Evolutionary conservation across 2,113 vertebrate genomes (phyloP).

Genomic region (Macaca fascicularis): DNA sequence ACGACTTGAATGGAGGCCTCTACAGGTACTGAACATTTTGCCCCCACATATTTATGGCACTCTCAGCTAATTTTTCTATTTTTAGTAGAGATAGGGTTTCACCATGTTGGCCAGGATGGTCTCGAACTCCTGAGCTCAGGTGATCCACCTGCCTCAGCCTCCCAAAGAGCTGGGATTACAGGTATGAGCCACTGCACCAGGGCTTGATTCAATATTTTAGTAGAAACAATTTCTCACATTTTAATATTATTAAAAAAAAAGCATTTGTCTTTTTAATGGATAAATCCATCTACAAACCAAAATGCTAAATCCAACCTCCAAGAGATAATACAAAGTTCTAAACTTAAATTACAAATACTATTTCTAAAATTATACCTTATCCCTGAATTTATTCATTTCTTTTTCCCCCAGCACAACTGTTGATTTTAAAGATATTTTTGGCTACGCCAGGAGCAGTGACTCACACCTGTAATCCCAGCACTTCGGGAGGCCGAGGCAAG

Average conservation of each 20-base stretch:
- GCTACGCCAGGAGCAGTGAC: not conserved
- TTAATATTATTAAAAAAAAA: not conserved
- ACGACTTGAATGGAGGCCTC: not conserved
- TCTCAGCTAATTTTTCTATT: too few species aligned
- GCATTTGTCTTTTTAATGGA: not conserved
- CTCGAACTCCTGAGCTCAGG: too few species aligned
- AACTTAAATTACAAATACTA: slow-evolving; percentile 23
- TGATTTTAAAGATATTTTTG: not conserved
- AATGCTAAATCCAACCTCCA: not conserved
- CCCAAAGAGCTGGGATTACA: too few species aligned
- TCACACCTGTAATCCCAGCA: too few species aligned
- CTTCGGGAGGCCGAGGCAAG: too few species aligned
- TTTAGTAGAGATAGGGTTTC: too few species aligned
- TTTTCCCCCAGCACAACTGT: not conserved
- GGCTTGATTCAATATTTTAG: not conserved
- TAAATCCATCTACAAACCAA: not conserved
- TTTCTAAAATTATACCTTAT: not conserved
- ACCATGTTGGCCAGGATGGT: too few species aligned
- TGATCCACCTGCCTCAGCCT: too few species aligned
- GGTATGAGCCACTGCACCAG: too few species aligned
- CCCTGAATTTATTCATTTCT: not conserved
- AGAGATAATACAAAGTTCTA: not conserved
- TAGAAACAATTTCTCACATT: not conserved
- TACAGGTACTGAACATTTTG: not conserved
- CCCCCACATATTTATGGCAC: not conserved